These are phyloP conservation scores for Campylomormyrus tamandua DNA, from an alignment of 2,113 vertebrate species.

Conservation along the genomic window DNA sequence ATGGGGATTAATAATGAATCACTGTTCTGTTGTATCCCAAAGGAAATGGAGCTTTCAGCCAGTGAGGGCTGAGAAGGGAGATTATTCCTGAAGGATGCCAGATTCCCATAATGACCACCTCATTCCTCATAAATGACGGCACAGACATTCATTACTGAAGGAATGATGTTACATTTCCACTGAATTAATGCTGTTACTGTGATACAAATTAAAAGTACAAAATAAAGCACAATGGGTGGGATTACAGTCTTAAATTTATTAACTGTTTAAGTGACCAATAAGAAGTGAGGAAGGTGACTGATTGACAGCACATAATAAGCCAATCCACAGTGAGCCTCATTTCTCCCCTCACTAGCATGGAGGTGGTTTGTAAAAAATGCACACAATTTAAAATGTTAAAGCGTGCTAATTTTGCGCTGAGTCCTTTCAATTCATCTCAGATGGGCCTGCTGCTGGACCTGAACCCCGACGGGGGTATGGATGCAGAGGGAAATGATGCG, in stretches of 20 bases:
- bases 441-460: constrained; percentile 77
- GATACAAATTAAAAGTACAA: neutral
- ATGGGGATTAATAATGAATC: neutral
- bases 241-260: neutral
- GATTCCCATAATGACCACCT: neutral
- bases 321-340: neutral
- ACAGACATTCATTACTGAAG: neutral
- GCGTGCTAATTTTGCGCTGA: neutral
- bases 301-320: neutral
- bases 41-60: neutral
- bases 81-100: neutral
- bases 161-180: neutral
- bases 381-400: no score
- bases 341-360: neutral
- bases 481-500: constrained; percentile 62
- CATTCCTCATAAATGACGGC: neutral
- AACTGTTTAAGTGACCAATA: neutral
- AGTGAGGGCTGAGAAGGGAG: neutral
- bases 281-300: neutral
- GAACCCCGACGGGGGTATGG: constrained; percentile 60
- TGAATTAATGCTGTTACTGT: neutral
- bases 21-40: neutral
- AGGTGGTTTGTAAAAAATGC: neutral
- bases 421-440: constrained; percentile 41
- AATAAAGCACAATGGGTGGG: neutral